Evolutionary conservation across 2,797 vertebrate genomes (phyloP), one percentile per base, ranked within the genome.

Genomic region (Pangasius mekongensis): DNA sequence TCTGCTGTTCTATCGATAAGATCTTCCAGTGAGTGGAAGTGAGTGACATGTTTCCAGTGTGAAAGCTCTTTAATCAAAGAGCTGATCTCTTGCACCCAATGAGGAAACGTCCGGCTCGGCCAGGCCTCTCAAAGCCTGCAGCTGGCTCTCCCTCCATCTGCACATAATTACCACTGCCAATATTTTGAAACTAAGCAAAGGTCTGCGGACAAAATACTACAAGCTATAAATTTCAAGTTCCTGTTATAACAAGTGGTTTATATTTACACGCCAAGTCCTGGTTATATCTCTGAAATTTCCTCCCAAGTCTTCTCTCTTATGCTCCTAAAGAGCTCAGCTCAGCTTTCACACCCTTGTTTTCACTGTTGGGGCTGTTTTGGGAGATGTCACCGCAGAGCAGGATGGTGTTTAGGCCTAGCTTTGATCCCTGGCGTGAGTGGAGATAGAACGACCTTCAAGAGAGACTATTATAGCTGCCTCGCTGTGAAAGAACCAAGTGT

Each of bases 191-290:
- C 94, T 91, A 94, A 95, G 93, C 95, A 95, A 94, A 93, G 90
- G 93, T 92, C 93, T 93, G 90, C 93, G 93, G 93, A 96, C 94
- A 95, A 95, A 96, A 95, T 93, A 95, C 94, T 95, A 95, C 95
- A 94, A 96, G 95, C 94, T 96, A 95, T 95, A 94, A 94, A 95
- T 96, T 95, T 95, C 95, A 93, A 95, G 94, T 95, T 96, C 95
- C 95, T 96, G 95, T 96, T 96, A 94, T 96, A 96, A 96, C 95
- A 96, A 96, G 95, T 96, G 95, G 92, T 94, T 96, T 94, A 91
- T 95, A 95, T 96, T 96, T 95, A 95, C 94, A 91, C 92, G 92
- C 85, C 87, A 91, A 83, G 91, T 92, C 89, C 93, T 91, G 52
- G 90, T 93, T 94, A 93, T 94, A 94, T 90, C 91, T 88, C 90